These are phyloP conservation scores for Loriculus beryllinus DNA, from an alignment of 2,797 vertebrate genomes.

Conservation along the genomic window DNA sequence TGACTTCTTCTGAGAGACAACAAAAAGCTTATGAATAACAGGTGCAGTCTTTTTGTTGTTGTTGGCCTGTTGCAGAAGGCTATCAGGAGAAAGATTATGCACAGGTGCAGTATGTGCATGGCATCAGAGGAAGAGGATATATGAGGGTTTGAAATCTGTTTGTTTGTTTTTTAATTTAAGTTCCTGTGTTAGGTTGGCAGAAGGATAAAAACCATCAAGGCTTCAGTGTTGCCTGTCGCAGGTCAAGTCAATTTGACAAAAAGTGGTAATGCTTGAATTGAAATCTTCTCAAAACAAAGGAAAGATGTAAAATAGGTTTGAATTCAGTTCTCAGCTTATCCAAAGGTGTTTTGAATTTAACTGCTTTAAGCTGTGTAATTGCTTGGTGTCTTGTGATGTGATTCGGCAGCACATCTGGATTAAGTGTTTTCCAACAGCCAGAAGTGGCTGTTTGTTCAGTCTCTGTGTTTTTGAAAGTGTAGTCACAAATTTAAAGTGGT, in stretches of 20 bases:
- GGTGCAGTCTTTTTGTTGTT: not conserved
- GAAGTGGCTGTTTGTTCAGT: not conserved
- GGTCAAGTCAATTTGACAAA: not conserved
- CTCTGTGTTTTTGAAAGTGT: not conserved
- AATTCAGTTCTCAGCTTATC: not conserved
- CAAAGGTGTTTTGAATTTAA: not conserved
- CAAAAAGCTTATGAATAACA: constrained; percentile 44
- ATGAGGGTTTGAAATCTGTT: not conserved
- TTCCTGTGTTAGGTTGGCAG: not conserved
- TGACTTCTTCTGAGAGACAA: not conserved
- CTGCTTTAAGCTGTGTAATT: not conserved
- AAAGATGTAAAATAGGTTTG: not conserved
- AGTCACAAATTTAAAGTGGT: not conserved
- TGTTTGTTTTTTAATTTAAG: not conserved
- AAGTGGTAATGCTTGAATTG: not conserved
- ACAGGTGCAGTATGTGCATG: constrained; percentile 24
- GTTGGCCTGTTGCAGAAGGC: constrained; percentile 21
- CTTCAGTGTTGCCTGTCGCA: not conserved
- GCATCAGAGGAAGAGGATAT: not conserved
- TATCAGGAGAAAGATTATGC: not conserved
- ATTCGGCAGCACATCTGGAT: not conserved
- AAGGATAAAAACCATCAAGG: not conserved
- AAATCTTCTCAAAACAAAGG: not conserved
- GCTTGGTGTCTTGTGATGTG: fast-evolving
- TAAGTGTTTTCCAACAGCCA: not conserved